Conservation (phyloP, 2,797 vertebrate species). For the Hirundo rustica region DNA sequence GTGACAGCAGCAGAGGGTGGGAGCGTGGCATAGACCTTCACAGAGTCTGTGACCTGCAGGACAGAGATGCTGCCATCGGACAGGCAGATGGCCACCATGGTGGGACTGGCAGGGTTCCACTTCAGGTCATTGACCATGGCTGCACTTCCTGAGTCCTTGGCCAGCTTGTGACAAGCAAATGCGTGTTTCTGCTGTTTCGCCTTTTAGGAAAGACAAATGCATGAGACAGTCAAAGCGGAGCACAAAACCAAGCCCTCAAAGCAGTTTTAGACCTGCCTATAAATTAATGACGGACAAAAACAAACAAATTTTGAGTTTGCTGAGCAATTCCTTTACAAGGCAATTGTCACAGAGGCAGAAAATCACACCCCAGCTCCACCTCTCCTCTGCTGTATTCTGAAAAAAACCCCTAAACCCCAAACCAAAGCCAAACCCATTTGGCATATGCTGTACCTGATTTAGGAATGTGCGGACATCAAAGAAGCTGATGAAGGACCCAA, state of each 20-base stretch:
- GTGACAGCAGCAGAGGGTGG: constrained; percentile 85
- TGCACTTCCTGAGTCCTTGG: constrained; percentile 63
- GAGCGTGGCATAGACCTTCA: constrained; percentile 80
- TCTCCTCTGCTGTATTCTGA: not conserved
- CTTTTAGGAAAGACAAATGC: constrained; percentile 70
- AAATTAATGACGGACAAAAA: not conserved
- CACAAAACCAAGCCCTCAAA: not conserved
- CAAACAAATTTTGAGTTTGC: not conserved
- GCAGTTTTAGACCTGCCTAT: not conserved
- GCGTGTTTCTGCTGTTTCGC: constrained; percentile 83
- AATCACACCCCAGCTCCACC: not conserved
- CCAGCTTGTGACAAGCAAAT: constrained; percentile 83
- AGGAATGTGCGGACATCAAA: constrained; percentile 91
- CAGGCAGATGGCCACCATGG: constrained; percentile 85
- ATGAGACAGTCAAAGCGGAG: not conserved
- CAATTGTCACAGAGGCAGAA: not conserved
- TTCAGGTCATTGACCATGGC: constrained; percentile 86
- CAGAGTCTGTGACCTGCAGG: constrained; percentile 84
- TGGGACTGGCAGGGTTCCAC: constrained; percentile 86
- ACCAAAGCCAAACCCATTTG: not conserved
- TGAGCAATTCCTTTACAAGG: not conserved
- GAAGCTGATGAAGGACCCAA: constrained; percentile 82
- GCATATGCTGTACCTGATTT: constrained; percentile 82
- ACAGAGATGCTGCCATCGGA: constrained; percentile 90
- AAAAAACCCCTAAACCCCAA: not conserved